Percentiles rank a stretch among this genome's conserved stretches.
phyloP scores from a whole-genome alignment of 2,113 vertebrate genomes.

The Myiagra hebetior region DNA sequence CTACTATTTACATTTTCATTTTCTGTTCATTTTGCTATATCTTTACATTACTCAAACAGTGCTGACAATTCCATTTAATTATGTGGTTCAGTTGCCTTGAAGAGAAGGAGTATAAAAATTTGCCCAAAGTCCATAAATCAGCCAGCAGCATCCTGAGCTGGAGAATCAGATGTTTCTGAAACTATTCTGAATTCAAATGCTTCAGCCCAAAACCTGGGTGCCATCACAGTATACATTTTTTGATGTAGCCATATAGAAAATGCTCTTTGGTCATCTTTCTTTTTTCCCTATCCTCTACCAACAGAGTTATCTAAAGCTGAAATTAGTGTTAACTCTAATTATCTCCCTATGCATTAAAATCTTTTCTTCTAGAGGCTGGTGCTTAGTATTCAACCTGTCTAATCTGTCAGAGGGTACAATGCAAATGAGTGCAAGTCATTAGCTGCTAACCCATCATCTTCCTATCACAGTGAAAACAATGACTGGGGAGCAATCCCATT shows the following conservation, averaged over 20 bases:
- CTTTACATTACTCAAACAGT: neutral
- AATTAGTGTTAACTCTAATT: neutral
- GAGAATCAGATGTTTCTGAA: neutral
- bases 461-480: neutral
- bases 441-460: neutral
- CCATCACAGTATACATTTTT: neutral
- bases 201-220: neutral
- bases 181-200: neutral
- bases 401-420: neutral
- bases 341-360: neutral
- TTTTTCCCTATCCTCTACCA: neutral
- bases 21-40: neutral
- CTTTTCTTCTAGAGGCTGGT: neutral
- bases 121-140: neutral
- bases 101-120: neutral
- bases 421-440: neutral
- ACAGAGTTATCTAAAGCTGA: neutral
- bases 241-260: neutral
- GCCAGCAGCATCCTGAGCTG: neutral
- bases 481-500: neutral
- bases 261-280: neutral
- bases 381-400: neutral
- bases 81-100: neutral
- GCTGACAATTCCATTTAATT: neutral
- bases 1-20: neutral